phyloP scores from a whole-genome alignment of 2,888 invertebrate species.

The Cheiracanthium punctorium region DNA sequence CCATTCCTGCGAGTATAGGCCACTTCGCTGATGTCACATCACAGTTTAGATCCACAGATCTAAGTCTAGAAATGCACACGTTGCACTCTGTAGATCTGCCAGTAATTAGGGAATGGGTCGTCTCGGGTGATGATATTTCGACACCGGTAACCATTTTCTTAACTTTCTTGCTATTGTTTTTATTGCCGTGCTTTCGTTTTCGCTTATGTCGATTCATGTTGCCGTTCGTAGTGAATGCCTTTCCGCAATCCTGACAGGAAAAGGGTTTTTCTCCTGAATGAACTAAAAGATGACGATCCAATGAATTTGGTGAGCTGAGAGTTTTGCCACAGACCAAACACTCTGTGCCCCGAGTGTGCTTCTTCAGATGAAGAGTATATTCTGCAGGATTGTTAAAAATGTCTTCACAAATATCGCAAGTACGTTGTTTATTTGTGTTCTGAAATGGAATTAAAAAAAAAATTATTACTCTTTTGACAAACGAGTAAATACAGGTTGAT shows the following conservation, averaged over 20 bases:
- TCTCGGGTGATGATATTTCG: no score
- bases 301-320: constrained; percentile 43
- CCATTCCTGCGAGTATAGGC: no score
- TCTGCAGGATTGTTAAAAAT: not conserved
- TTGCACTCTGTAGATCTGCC: no score
- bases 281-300: constrained; percentile 39
- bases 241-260: constrained; percentile 4
- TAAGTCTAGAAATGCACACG: no score
- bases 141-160: no score
- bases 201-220: constrained; percentile 53
- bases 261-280: constrained; percentile 30
- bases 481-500: no score
- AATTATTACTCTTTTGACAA: no score
- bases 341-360: not conserved
- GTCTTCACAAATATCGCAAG: not conserved
- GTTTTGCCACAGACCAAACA: constrained; percentile 19
- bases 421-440: no score
- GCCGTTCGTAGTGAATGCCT: constrained; percentile 51
- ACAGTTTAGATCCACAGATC: no score
- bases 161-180: not conserved
- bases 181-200: not conserved
- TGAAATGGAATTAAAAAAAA: no score
- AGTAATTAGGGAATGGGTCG: no score
- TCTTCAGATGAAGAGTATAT: constrained; percentile 5
- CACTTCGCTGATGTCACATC: no score